Evolutionary conservation across 1,140 invertebrate species (phyloP).

Genomic region (Cryptotermes secundus): DNA sequence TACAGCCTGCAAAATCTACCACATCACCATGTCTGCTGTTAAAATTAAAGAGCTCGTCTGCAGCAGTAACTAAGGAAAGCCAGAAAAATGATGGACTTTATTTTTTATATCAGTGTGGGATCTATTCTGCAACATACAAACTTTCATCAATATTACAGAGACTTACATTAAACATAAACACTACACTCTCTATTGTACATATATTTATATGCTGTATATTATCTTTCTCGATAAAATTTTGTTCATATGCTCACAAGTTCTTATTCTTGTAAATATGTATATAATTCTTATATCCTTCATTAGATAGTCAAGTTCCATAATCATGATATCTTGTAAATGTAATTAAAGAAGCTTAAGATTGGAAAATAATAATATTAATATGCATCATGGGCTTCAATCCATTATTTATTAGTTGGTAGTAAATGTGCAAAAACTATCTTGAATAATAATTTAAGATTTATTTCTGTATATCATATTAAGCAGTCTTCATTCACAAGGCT

Average conservation of each 20-base stretch:
- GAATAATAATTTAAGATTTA: no score
- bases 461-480: no score
- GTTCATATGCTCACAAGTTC: slow-evolving; percentile 1
- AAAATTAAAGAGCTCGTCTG: not conserved
- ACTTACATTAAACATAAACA: not conserved
- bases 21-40: not conserved
- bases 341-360: not conserved
- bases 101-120: not conserved
- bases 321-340: not conserved
- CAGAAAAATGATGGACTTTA: not conserved
- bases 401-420: not conserved
- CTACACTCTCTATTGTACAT: not conserved
- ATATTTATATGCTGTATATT: not conserved
- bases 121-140: not conserved
- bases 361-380: not conserved
- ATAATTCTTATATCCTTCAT: not conserved
- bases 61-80: not conserved
- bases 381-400: not conserved
- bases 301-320: not conserved
- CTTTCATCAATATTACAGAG: not conserved
- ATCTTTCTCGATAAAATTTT: not conserved
- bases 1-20: not conserved
- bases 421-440: no score
- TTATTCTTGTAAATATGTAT: not conserved
- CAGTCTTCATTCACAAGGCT: no score